phyloP scores from a whole-genome alignment of 1,140 invertebrate species.

The Halictus rubicundus region DNA sequence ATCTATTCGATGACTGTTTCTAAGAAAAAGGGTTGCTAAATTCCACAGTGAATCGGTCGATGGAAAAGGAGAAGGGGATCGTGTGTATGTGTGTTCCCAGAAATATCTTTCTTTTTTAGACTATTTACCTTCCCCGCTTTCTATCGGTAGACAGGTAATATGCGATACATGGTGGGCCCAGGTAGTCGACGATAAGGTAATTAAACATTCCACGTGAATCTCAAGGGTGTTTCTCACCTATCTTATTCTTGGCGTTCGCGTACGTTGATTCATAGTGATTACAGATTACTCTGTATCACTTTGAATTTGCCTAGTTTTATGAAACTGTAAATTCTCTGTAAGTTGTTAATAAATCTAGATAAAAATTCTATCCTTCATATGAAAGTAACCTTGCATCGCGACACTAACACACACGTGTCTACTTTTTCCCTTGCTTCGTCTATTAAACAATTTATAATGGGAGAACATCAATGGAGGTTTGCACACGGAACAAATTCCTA shows the following conservation, averaged over 20 bases:
- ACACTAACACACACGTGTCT: no score
- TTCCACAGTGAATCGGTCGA: not conserved
- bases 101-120: not conserved
- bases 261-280: not conserved
- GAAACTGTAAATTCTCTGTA: constrained; percentile 6
- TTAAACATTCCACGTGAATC: constrained; percentile 51
- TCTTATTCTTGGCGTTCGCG: constrained; percentile 25
- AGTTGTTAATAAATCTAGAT: not conserved
- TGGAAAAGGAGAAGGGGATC: constrained; percentile 2
- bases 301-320: not conserved
- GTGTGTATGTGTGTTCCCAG: constrained; percentile 16
- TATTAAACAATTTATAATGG: no score
- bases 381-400: no score
- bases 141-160: constrained; percentile 44
- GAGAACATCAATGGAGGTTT: no score
- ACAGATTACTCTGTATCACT: not conserved
- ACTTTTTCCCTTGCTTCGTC: no score
- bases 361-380: not conserved
- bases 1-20: constrained; percentile 4
- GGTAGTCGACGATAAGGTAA: constrained; percentile 55
- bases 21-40: constrained; percentile 37
- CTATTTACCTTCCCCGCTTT: constrained; percentile 45
- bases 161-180: constrained; percentile 20
- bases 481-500: no score
- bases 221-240: constrained; percentile 25